Conservation (phyloP, 2,888 invertebrate species). For the Drosophila dives region DNA sequence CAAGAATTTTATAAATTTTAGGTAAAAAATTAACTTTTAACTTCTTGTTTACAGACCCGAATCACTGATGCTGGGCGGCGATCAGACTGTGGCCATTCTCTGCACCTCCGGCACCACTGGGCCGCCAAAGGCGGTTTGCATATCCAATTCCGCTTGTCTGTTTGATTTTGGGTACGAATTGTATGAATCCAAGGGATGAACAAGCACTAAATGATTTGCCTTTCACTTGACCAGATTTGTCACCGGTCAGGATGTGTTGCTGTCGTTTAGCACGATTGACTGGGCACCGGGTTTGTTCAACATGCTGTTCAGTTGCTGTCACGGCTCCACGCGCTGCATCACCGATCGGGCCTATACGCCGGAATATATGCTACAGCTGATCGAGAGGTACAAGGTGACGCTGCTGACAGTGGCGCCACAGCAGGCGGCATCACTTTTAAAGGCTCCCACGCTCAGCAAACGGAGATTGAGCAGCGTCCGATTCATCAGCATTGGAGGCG, state of each 20-base stretch:
- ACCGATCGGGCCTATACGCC: slow-evolving; percentile 76
- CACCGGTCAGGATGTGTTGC: slow-evolving; percentile 75
- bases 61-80: slow-evolving; percentile 74
- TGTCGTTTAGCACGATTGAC: slow-evolving; percentile 81
- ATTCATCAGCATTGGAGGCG: slow-evolving; percentile 75
- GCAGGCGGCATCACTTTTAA: slow-evolving; percentile 70
- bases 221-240: slow-evolving; percentile 64
- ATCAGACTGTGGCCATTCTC: slow-evolving; percentile 81
- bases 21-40: background rate
- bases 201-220: background rate
- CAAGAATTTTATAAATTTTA: background rate
- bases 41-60: slow-evolving; percentile 62
- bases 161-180: slow-evolving; percentile 78
- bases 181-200: background rate
- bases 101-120: slow-evolving; percentile 83
- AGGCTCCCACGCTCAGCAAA: slow-evolving; percentile 63
- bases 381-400: slow-evolving; percentile 79
- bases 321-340: slow-evolving; percentile 79
- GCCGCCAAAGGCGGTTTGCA: slow-evolving; percentile 78
- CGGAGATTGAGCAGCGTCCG: slow-evolving; percentile 69
- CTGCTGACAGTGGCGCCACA: slow-evolving; percentile 74
- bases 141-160: slow-evolving; percentile 79
- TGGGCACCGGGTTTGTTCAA: slow-evolving; percentile 80
- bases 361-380: slow-evolving; percentile 73
- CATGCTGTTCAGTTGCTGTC: slow-evolving; percentile 78